phyloP scores from a whole-genome alignment of 30 jellyfish, hydroid and myxozoan genomes.

The Aurelia aurita complex sp. Pacific region DNA sequence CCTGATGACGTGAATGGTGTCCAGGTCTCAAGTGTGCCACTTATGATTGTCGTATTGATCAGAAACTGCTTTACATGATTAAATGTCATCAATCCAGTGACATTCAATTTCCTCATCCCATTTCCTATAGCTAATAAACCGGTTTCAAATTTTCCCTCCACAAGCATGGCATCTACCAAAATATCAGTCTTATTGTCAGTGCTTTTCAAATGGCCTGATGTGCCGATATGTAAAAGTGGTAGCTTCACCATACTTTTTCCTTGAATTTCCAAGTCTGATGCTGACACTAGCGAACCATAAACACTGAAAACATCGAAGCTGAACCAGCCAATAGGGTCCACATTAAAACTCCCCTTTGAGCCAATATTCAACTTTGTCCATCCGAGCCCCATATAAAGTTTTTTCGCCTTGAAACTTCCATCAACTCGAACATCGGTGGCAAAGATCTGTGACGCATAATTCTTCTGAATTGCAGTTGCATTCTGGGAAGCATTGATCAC shows the following conservation, averaged over 20 bases:
- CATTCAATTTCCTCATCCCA: conserved; percentile 26
- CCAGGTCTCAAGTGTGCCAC: conserved; percentile 50
- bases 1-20: conserved; percentile 60
- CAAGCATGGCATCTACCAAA: conserved; percentile 28
- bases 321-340: conserved; percentile 55
- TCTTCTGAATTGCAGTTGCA: conserved; percentile 2
- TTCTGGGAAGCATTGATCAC: conserved; percentile 12
- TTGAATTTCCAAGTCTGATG: conserved; percentile 38
- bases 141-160: conserved; percentile 54
- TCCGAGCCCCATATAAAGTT: conserved; percentile 59
- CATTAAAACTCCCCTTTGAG: conserved; percentile 20
- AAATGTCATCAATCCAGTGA: conserved; percentile 43
- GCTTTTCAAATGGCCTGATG: conserved; percentile 29
- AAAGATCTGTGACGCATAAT: conserved; percentile 58
- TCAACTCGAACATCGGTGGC: conserved; percentile 31
- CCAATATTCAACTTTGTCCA: conserved; percentile 27
- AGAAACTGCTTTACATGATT: conserved; percentile 25
- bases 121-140: conserved; percentile 26
- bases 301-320: conserved; percentile 37
- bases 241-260: conserved; percentile 37
- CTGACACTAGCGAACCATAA: conserved; percentile 21
- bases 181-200: conserved; percentile 28
- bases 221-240: conserved; percentile 12
- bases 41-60: conserved; percentile 14
- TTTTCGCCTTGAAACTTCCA: conserved; percentile 33